Conservation (phyloP, 2,888 invertebrate genomes). For the Orchesellides sinensis region DNA sequence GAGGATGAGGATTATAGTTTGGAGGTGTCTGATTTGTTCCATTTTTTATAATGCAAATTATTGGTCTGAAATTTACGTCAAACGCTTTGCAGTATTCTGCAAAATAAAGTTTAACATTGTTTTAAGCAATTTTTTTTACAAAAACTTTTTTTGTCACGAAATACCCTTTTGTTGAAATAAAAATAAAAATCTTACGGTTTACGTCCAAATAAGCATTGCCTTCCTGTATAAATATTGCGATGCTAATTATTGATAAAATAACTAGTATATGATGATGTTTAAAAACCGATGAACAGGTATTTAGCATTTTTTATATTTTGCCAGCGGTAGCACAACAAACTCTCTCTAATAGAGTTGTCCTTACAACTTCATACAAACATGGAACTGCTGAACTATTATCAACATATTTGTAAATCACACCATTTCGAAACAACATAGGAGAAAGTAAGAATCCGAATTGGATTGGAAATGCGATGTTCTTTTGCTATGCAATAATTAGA, state of each 20-base stretch:
- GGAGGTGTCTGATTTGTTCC: slow-evolving; percentile 18
- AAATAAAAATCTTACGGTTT: slow-evolving; percentile 41
- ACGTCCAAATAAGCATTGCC: slow-evolving; percentile 33
- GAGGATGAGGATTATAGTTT: slow-evolving; percentile 34
- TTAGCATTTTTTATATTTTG: no score
- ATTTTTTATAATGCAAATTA: slow-evolving; percentile 67
- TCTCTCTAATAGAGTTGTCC: not conserved
- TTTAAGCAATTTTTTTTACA: not conserved
- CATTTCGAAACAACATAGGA: not conserved
- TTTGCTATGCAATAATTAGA: no score
- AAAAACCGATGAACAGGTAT: not conserved
- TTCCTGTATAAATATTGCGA: not conserved
- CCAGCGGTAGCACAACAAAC: no score
- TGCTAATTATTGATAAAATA: not conserved
- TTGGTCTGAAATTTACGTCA: slow-evolving; percentile 60
- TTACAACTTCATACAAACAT: no score
- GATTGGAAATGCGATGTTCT: no score
- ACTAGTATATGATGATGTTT: not conserved
- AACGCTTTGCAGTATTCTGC: slow-evolving; percentile 66
- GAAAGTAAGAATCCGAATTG: not conserved
- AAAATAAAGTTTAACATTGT: not conserved
- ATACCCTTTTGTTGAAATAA: not conserved
- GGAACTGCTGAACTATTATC: not conserved
- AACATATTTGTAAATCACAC: not conserved
- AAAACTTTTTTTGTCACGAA: no score